phyloP scores from a whole-genome alignment of 2,888 invertebrate species.

The Clostera curtula region DNA sequence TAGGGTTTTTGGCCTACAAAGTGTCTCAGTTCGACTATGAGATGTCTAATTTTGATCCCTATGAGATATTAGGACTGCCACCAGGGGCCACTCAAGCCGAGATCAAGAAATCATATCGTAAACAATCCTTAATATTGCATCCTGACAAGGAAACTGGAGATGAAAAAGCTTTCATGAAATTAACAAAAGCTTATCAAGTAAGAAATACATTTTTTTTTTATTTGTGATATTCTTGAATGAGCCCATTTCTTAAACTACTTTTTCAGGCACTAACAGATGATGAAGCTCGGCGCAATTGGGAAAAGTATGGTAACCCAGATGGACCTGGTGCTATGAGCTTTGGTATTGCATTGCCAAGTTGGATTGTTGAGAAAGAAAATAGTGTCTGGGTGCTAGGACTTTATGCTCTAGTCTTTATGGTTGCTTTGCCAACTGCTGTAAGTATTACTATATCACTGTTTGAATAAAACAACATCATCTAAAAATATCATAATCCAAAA shows the following conservation, averaged over 20 bases:
- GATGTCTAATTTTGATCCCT: conserved; percentile 99
- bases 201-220: conserved; percentile 10
- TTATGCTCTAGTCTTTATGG: conserved; percentile 98
- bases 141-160: conserved; percentile 98
- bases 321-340: conserved; percentile 99
- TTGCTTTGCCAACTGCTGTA: conserved; percentile 91
- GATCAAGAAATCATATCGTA: conserved; percentile 96
- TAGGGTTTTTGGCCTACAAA: conserved; percentile 89
- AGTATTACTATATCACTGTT: conserved; percentile 34
- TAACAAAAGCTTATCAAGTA: conserved; percentile 94
- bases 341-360: conserved; percentile 98
- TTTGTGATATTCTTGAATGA: conserved; percentile 1
- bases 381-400: conserved; percentile 97
- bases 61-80: conserved; percentile 93
- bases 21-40: conserved; percentile 98
- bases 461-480: too few relatives aligned
- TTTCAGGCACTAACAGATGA: conserved; percentile 94
- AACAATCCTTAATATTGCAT: conserved; percentile 94
- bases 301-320: conserved; percentile 99
- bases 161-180: conserved; percentile 97
- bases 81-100: conserved; percentile 89
- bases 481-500: too few relatives aligned
- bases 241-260: conserved; percentile 1
- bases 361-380: conserved; percentile 99
- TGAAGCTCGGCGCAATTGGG: conserved; percentile 97